Evolutionary conservation across 2,888 invertebrate genomes (phyloP).

Genomic region (Melieria omissa): DNA sequence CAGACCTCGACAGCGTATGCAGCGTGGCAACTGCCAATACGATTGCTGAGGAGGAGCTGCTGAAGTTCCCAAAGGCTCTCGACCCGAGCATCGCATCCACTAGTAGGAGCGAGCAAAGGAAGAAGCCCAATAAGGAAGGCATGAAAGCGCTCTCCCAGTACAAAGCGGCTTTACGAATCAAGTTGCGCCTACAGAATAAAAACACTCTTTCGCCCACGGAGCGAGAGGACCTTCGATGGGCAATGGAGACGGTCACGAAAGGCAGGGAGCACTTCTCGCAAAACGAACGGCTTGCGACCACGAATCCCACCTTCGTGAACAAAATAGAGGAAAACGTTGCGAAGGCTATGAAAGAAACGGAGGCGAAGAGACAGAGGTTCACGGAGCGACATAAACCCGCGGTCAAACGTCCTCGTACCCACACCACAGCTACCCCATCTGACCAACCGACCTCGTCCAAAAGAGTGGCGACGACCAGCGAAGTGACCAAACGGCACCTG

Average conservation of each 20-base stretch:
- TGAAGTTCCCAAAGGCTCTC: too few relatives aligned
- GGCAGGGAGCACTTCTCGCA: background rate
- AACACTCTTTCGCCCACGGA: background rate
- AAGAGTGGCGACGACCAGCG: background rate
- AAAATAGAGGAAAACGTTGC: background rate
- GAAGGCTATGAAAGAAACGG: background rate
- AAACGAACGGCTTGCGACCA: background rate
- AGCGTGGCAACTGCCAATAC: too few relatives aligned
- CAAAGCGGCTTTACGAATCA: background rate
- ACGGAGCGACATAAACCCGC: too few relatives aligned
- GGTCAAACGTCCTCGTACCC: background rate
- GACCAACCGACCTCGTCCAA: background rate
- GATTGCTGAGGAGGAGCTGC: too few relatives aligned
- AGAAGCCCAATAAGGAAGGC: background rate
- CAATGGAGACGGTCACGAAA: background rate
- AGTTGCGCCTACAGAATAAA: background rate
- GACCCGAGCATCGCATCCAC: too few relatives aligned
- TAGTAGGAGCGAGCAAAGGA: too few relatives aligned
- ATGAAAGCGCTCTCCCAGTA: background rate
- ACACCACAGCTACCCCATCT: background rate
- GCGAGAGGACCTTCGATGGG: background rate
- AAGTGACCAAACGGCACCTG: slow-evolving; percentile 6
- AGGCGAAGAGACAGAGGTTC: background rate
- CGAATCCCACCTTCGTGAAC: background rate
- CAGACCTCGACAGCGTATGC: too few relatives aligned